phyloP scores from a whole-genome alignment of 2,797 vertebrate species.

The Crax fasciolata region DNA sequence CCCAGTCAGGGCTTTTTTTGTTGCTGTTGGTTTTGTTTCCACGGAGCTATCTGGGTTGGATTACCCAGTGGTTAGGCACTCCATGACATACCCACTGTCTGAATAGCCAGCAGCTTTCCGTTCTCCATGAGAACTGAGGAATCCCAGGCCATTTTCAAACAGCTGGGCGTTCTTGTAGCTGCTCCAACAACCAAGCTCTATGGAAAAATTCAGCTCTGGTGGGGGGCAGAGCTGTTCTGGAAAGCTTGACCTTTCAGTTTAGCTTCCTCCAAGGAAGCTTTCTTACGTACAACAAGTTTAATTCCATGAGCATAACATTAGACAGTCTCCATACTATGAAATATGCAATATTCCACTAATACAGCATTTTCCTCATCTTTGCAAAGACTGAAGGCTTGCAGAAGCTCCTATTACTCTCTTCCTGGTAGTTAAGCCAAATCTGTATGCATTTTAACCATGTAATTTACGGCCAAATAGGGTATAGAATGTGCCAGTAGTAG shows the following conservation, averaged over 20 bases:
- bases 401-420: not conserved
- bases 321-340: not conserved
- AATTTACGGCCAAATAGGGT: not conserved
- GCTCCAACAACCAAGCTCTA: not conserved
- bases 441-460: accelerated
- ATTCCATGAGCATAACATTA: not conserved
- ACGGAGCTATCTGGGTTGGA: not conserved
- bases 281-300: accelerated
- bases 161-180: constrained; percentile 12
- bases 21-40: not conserved
- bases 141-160: not conserved
- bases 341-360: not conserved
- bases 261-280: not conserved
- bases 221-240: not conserved
- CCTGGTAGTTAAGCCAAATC: not conserved
- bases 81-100: not conserved
- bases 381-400: not conserved
- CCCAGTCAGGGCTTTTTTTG: not conserved
- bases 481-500: not conserved
- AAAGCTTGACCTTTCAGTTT: not conserved
- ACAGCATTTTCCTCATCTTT: not conserved
- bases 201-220: not conserved
- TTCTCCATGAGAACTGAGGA: not conserved
- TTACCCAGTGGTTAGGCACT: not conserved
- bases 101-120: not conserved